Percentiles rank a stretch among this genome's conserved stretches.
These are phyloP conservation scores for Pollenia angustigena DNA, from an alignment of 2,888 invertebrate genomes.

Conservation along the genomic window DNA sequence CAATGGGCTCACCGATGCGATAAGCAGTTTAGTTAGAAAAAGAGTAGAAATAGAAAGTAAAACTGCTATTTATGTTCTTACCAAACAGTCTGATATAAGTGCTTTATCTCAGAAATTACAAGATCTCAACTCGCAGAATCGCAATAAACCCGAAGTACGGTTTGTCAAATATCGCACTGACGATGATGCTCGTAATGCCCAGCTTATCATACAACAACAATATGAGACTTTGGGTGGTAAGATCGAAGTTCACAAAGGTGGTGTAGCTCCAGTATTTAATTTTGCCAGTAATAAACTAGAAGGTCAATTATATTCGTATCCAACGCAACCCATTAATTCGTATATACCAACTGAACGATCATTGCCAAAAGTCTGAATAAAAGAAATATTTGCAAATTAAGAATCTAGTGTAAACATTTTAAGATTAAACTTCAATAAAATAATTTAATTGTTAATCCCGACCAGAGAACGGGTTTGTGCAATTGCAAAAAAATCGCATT, in stretches of 20 bases:
- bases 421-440: too few relatives aligned
- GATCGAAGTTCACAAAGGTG: slow-evolving; percentile 76
- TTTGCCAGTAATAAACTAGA: slow-evolving; percentile 79
- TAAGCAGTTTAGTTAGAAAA: slow-evolving; percentile 76
- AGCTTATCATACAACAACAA: slow-evolving; percentile 78
- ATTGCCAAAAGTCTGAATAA: background rate
- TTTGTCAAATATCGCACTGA: slow-evolving; percentile 81
- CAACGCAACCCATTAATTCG: too few relatives aligned
- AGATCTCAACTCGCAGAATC: slow-evolving; percentile 74
- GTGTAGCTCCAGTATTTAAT: slow-evolving; percentile 77
- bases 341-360: too few relatives aligned
- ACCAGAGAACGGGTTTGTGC: too few relatives aligned
- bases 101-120: slow-evolving; percentile 77
- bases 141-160: slow-evolving; percentile 80
- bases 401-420: too few relatives aligned
- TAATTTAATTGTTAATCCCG: too few relatives aligned
- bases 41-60: slow-evolving; percentile 76
- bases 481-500: too few relatives aligned
- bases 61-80: slow-evolving; percentile 81
- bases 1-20: slow-evolving; percentile 78
- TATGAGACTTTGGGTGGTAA: slow-evolving; percentile 78
- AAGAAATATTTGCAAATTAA: too few relatives aligned
- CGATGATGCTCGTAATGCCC: slow-evolving; percentile 80
- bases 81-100: slow-evolving; percentile 78
- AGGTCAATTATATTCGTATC: too few relatives aligned